These are phyloP conservation scores for Prochilodus magdalenae DNA, from an alignment of 2,113 vertebrate species.

Conservation along the genomic window DNA sequence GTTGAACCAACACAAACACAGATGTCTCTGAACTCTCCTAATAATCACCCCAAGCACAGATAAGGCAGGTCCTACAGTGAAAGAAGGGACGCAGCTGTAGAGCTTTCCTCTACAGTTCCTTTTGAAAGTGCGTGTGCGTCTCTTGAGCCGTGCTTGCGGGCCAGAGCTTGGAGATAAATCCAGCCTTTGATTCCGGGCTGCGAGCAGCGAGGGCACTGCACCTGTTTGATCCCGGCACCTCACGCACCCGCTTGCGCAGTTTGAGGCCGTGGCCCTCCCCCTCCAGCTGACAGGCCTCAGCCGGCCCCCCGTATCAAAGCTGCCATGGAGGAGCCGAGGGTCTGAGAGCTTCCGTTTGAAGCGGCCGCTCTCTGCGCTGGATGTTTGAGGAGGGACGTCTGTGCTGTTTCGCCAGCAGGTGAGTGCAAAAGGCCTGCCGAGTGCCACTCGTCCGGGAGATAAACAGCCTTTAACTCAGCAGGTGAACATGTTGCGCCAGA, in stretches of 20 bases:
- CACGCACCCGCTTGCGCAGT: neutral
- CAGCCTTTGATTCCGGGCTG: constrained; percentile 54
- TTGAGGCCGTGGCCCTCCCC: constrained; percentile 24
- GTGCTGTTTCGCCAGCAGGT: neutral
- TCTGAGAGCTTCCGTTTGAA: neutral
- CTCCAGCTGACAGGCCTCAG: constrained; percentile 28
- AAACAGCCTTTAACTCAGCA: constrained; percentile 22
- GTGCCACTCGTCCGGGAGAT: constrained; percentile 16
- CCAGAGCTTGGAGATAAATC: constrained; percentile 46
- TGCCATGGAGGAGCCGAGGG: neutral
- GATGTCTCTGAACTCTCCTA: neutral
- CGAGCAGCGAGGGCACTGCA: constrained; percentile 31
- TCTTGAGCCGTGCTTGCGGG: constrained; percentile 26
- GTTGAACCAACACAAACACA: neutral
- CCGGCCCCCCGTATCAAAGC: constrained; percentile 39
- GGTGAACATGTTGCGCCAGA: constrained; percentile 8
- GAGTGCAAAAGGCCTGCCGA: neutral
- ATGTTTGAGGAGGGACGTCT: neutral
- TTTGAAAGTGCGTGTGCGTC: constrained; percentile 28
- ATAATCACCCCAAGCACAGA: neutral
- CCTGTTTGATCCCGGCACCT: constrained; percentile 48
- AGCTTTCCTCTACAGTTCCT: constrained; percentile 15
- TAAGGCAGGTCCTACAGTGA: constrained; percentile 5
- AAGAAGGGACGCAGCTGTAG: no score
- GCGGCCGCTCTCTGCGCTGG: neutral